Evolutionary conservation across 2,797 vertebrate species (phyloP).

Genomic region (Anguilla obscura): DNA sequence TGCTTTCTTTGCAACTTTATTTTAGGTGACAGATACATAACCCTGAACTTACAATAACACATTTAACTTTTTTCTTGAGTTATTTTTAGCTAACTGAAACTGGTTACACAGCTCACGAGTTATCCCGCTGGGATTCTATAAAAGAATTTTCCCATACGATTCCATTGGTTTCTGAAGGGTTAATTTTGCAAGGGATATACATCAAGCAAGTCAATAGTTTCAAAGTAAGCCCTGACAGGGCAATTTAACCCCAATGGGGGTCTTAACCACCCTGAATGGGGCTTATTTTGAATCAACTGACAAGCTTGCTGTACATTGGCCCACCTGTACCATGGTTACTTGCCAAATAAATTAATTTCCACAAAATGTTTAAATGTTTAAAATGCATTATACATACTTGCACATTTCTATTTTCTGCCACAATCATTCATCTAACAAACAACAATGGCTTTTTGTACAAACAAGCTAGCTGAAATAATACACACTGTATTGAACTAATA

Average conservation of each 20-base stretch:
- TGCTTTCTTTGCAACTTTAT: too few species aligned
- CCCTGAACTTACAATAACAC: too few species aligned
- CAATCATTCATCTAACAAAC: neutral
- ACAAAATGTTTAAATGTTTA: neutral
- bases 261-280: neutral
- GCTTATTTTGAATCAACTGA: neutral
- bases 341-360: neutral
- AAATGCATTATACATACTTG: neutral
- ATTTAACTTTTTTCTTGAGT: too few species aligned
- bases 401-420: neutral
- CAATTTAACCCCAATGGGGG: neutral
- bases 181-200: neutral
- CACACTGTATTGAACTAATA: too few species aligned
- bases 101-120: too few species aligned
- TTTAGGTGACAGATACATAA: too few species aligned
- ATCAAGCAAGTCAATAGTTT: neutral
- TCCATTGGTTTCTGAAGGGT: neutral
- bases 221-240: neutral
- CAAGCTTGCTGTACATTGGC: neutral
- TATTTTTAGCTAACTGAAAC: too few species aligned
- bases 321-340: neutral
- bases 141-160: too few species aligned
- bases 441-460: too few species aligned
- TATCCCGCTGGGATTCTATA: too few species aligned
- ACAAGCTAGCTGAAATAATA: too few species aligned